Conservation (phyloP, 2,888 invertebrate genomes). For the Aphodius granarius region DNA sequence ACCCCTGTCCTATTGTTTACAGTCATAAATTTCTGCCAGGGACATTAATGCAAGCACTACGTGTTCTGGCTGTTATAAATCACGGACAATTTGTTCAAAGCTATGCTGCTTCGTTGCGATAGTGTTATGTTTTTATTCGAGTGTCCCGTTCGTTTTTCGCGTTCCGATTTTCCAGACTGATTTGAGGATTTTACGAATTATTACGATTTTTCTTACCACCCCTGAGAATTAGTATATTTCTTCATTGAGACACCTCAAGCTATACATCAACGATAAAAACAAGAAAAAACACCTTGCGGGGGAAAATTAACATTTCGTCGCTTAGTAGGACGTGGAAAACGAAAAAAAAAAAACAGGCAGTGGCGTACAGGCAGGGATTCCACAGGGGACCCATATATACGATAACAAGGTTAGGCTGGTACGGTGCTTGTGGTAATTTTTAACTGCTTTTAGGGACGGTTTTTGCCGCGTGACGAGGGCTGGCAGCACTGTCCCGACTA, state of each 20-base stretch:
- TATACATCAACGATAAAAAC: too few relatives aligned
- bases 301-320: not conserved
- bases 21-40: constrained; percentile 11
- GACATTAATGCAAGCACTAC: constrained; percentile 6
- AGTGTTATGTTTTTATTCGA: constrained; percentile 2
- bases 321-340: not conserved
- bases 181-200: not conserved
- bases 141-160: not conserved
- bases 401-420: not conserved
- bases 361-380: not conserved
- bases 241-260: too few relatives aligned
- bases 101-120: not conserved
- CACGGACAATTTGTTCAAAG: constrained; percentile 11
- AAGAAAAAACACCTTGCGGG: not conserved
- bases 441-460: not conserved
- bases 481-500: not conserved
- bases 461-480: not conserved
- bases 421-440: not conserved
- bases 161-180: not conserved
- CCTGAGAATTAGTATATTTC: too few relatives aligned
- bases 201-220: not conserved
- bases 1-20: not conserved
- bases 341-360: not conserved
- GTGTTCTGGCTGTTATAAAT: constrained; percentile 7
- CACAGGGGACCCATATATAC: not conserved